Base-by-base conservation (phyloP, 1,140 invertebrate species). In the Oscheius sp. region DNA sequence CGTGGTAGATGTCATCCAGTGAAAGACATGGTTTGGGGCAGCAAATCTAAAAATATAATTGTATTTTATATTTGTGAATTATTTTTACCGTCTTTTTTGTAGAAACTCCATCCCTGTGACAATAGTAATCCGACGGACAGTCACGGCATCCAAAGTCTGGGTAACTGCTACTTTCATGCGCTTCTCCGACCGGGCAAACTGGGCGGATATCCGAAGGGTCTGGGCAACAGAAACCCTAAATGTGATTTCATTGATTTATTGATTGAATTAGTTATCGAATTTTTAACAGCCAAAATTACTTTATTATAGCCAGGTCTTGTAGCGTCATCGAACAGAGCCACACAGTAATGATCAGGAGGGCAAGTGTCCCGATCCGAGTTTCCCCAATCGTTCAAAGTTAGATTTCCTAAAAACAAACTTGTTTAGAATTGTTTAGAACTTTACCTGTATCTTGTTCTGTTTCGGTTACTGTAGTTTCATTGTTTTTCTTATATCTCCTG, bases 1-100 rank as follows among this genome's bases (percentile, higher is more conserved):
- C 74, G 38, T 80, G 59, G 28, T 82, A 81, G 42, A 82, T 79
- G 61, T 81, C 79, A 42, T 81, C 80, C 1, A 77, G 73, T 2
- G 73, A 76, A 1, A 78, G 26, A 62, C 79, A 81, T 18, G 79
- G 79, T 62, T 81, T 81, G 15, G 79, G 79, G 32, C 79, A 81
- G 38, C 79, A 81, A 20, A 81, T 79, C 78, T 80, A 31, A 45
- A 70, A 52, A 61, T 31, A 49, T 18, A 64, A 18, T 46, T 58
- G 18, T 35, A 18, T 23, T 28, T 36, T 32, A 20, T 13, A 26
- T 7, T 1, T 29, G 13, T 62, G 3, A 31, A 18, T 52, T 45
- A 23, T 28, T 26, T 13, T 26, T 65, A 79, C 78, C 63, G 79
- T 34, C 46, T 82, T 82, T 18, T 81, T 68, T 3, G 79, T 81